These are phyloP conservation scores for Drosophila kambysellisi DNA, from an alignment of 2,888 invertebrate species.

Conservation along the genomic window DNA sequence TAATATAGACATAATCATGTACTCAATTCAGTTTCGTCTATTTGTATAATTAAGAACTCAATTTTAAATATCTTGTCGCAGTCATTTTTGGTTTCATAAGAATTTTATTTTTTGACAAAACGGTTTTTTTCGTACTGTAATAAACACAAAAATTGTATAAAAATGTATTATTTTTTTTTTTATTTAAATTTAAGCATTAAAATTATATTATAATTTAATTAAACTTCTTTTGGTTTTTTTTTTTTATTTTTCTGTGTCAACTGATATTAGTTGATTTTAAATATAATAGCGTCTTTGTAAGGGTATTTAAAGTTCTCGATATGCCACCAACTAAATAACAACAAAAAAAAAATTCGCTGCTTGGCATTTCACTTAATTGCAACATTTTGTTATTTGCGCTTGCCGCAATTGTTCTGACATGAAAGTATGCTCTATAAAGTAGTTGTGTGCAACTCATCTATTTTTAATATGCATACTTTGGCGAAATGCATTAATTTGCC, in stretches of 20 bases:
- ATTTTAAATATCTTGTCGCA: neutral
- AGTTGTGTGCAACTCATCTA: conserved; percentile 6
- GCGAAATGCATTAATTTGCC: conserved; percentile 13
- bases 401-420: conserved; percentile 8
- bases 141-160: neutral
- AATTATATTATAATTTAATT: neutral
- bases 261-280: neutral
- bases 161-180: neutral
- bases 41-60: neutral
- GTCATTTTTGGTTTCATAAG: neutral
- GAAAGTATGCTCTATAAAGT: conserved; percentile 5
- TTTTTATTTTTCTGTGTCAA: neutral
- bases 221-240: neutral
- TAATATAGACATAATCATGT: neutral
- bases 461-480: conserved; percentile 17
- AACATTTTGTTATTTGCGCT: conserved; percentile 4
- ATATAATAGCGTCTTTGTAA: neutral
- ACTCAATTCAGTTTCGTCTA: neutral
- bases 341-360: neutral
- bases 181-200: too few species aligned
- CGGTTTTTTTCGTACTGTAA: too few species aligned
- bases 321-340: neutral
- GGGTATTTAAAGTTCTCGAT: neutral
- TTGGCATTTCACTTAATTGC: neutral
- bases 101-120: too few species aligned